Base-by-base conservation (phyloP, 2,888 invertebrate species). In the Chloromyia formosa region DNA sequence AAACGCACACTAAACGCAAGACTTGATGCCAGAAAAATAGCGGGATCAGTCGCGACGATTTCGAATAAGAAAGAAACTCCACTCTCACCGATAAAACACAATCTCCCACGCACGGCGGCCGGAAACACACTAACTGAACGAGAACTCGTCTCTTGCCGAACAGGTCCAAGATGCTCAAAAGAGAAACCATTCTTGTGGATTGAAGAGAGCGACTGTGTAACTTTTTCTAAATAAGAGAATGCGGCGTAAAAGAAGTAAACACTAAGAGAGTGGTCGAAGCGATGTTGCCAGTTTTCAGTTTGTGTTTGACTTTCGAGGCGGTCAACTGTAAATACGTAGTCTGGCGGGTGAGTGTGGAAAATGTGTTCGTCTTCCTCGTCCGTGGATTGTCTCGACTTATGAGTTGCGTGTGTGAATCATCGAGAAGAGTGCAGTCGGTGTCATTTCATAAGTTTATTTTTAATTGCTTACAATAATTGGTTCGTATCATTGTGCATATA, bases 111-210 rank as follows among this genome's bases (percentile, higher is more conserved):
- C 69, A 45, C 69, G 35, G 16, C 69, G 45, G 69, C 69, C 69
- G 69, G 69, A 69, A 69, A 69, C 56, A 54, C n/a, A 69, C 69
- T 69, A 54, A 54, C 16, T 54, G 54, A 69, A 42, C 20, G 23
- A 10, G 22, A n/a, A 64, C 12, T 42, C 42, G 62, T 42, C 5
- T 3, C 40, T 5, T n/a, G 35, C 14, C 61, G 61, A 61, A 61
- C 61, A 27, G 23, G 61, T 61, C 61, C 23, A 64, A 35, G 35
- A 61, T n/a, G n/a, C 22, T 23, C 20, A 27, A 14, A 61, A 61
- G 60, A 61, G 23, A 61, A 22, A 61, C 1, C 16, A 5, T 58
- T 58, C 60, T 20, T 20, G n/a, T n/a, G 27, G 20, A 56, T 20
- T 20, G 3, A 56, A 56, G 56, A 56, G 56, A 56, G 22, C 22